Conservation (phyloP, 2,888 invertebrate genomes). For the Eupithecia pulchellata region DNA sequence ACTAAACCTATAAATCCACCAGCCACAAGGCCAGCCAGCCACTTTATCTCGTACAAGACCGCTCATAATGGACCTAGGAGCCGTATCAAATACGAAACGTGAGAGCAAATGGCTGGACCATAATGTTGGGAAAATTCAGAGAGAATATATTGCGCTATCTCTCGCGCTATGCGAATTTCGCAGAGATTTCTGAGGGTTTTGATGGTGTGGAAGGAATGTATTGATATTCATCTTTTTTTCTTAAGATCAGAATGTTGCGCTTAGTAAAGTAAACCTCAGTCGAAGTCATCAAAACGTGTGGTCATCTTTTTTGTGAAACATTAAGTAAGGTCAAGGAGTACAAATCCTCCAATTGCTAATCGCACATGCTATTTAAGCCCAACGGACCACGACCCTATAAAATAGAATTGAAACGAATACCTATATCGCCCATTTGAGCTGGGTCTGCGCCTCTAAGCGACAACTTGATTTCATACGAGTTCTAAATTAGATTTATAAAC, state of each 20-base stretch:
- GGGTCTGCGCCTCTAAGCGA: not conserved
- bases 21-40: constrained; percentile 46
- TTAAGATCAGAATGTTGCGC: not conserved
- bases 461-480: not conserved
- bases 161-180: constrained; percentile 8
- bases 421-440: not conserved
- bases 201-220: not conserved
- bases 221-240: not conserved
- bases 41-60: constrained; percentile 51
- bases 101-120: constrained; percentile 35
- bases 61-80: constrained; percentile 48
- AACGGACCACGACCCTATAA: not conserved
- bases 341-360: not conserved
- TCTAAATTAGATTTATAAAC: not conserved
- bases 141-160: constrained; percentile 39
- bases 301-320: not conserved
- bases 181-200: constrained; percentile 1
- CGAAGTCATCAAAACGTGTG: not conserved
- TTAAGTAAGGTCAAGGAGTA: not conserved
- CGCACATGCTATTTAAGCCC: not conserved
- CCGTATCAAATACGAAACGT: constrained; percentile 47
- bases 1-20: constrained; percentile 38
- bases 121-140: constrained; percentile 14
- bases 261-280: not conserved
- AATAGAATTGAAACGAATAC: not conserved